Base-by-base conservation (phyloP, 2,113 vertebrate species). In the Pontoporia blainvillei region DNA sequence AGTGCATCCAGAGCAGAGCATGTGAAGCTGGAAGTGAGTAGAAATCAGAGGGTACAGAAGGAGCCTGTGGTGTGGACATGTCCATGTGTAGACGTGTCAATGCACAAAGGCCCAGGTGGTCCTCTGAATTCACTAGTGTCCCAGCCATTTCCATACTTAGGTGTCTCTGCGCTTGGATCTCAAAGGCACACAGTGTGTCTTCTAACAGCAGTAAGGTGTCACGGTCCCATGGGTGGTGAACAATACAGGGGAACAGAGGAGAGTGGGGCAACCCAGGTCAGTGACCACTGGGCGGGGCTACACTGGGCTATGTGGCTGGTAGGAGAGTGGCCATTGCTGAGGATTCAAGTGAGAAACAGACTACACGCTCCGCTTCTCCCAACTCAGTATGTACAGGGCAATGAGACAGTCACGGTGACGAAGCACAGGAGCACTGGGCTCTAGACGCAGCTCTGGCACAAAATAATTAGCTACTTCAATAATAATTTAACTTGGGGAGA, bases 31-130 rank as follows among this genome's bases (percentile, higher is more conserved):
- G 75, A 94, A 12, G 23, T 14, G 5, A 36, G 1, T 1, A 49
- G 34, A 18, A 73, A 27, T 29, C 39, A 81, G 72, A 59, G 46
- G 17, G 5, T 4, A 20, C 4, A 44, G 34, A 81, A 18, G 27
- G 2, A 20, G 8, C 5, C 39, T 8, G 15, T 8, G 1, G 36
- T 25, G 5, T 1, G n/a, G 25, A 62, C 1, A 6, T 29, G 18
- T 31, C n/a, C 57, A 27, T 8, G 29, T 17, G 17, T 7, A 27
- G 13, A 31, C 0, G 5, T 36, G 4, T 44, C 46, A 9, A 3
- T 31, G 46, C 67, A 44, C 57, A 25, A 18, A 67, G 61, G 39
- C 3, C 52, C 54, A 7, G 13, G 8, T 0, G 75, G 46, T 67
- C 21, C 39, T 90, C 54, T 67, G 15, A 39, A 84, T n/a, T 31